These are phyloP conservation scores for Ceratosolen fusciceps DNA, from an alignment of 1,140 invertebrate genomes.

Conservation along the genomic window DNA sequence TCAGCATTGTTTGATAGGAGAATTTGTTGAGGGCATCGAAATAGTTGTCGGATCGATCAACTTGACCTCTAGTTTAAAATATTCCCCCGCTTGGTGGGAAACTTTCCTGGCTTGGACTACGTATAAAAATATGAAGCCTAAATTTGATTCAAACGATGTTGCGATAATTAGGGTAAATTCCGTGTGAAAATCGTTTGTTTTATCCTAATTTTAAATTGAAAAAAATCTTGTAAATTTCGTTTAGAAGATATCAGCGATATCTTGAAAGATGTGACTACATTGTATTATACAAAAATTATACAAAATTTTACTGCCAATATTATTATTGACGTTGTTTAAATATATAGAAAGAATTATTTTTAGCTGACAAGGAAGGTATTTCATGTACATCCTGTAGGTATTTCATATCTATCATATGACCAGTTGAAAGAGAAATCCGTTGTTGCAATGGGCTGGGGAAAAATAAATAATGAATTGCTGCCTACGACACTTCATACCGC, in stretches of 20 bases:
- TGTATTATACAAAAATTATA: too few relatives aligned
- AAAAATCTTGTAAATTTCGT: too few relatives aligned
- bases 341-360: too few relatives aligned
- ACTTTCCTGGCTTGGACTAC: not conserved
- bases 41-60: not conserved
- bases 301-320: too few relatives aligned
- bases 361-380: not conserved
- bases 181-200: too few relatives aligned
- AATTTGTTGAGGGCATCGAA: not conserved
- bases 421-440: not conserved
- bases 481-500: not conserved
- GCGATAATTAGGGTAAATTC: not conserved
- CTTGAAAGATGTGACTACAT: too few relatives aligned
- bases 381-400: not conserved
- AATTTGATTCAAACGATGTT: not conserved
- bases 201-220: too few relatives aligned
- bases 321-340: too few relatives aligned
- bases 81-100: not conserved
- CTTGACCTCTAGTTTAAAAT: not conserved
- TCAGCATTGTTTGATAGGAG: not conserved
- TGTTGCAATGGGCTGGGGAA: not conserved
- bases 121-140: not conserved
- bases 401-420: not conserved
- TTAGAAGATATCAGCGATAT: too few relatives aligned
- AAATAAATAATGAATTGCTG: not conserved